These are phyloP conservation scores for Rotaria sp. DNA, from an alignment of 2,888 invertebrate species.

Conservation along the genomic window DNA sequence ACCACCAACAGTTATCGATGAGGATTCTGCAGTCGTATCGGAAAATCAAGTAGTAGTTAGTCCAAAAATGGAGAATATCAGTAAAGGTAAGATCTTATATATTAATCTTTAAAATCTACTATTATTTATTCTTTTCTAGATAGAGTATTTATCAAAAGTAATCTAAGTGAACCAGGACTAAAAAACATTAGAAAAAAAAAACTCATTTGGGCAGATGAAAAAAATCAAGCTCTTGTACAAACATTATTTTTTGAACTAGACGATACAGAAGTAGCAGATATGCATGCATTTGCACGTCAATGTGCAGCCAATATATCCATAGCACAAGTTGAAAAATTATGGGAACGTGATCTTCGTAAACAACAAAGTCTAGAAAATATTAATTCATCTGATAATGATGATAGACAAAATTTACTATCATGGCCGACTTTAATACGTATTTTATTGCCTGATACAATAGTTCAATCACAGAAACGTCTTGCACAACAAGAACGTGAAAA, in stretches of 20 bases:
- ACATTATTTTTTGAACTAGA: constrained; percentile 14
- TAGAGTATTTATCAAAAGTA: not conserved
- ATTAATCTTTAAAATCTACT: not conserved
- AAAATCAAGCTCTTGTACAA: not conserved
- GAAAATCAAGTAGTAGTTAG: not conserved
- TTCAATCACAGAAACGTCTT: not conserved
- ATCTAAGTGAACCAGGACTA: not conserved
- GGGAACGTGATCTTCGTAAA: not conserved
- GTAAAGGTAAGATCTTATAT: not conserved
- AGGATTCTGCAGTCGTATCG: not conserved
- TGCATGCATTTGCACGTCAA: not conserved
- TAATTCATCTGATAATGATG: not conserved
- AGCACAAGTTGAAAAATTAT: not conserved
- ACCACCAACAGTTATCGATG: not conserved
- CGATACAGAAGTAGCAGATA: not conserved
- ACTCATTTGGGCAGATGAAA: constrained; percentile 27
- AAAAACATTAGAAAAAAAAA: constrained; percentile 24
- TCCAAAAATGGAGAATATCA: not conserved
- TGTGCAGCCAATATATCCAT: not conserved
- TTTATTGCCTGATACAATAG: not conserved
- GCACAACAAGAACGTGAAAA: not conserved
- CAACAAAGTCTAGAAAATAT: not conserved
- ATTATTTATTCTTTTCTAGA: not conserved
- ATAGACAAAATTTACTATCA: not conserved
- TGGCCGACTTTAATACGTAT: constrained; percentile 13